Base-by-base conservation (phyloP, 30 jellyfish, hydroid and myxozoan species). In the Turritopsis dohrnii region DNA sequence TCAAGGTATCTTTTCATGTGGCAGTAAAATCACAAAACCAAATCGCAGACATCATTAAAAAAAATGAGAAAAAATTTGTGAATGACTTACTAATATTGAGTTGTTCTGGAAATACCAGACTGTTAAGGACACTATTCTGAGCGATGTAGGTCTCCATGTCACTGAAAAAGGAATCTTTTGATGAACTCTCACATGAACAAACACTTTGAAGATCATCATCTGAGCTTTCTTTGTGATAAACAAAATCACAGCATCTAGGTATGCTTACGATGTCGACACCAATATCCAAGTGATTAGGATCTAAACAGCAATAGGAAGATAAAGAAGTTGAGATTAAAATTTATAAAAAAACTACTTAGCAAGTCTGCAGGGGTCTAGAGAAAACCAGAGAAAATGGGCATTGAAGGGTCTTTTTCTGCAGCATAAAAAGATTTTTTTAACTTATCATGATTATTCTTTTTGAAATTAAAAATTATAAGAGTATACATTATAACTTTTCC, bases 61-160 rank as follows among this genome's bases (percentile, higher is more conserved):
- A 60, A 18, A n/a, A 7, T 19, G 77, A 7, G 30, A 19, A 7
- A 27, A 1, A 69, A 69, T 69, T n/a, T 69, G 22, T 18, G 16
- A 69, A 69, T n/a, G 30, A 69, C 97, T 25, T 93, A 93, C 98
- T 85, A 74, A 84, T 90, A 82, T 93, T 93, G 60, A 93, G 89
- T 22, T 89, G 86, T 23, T 87, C 96, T 21, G 98, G 98, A 21
- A 80, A 21, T 23, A 93, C 96, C 66, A 81, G 52, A 60, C 85
- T 88, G 29, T 84, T 65, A 29, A 93, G 86, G n/a, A 86, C 81
- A 18, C 71, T 79, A 65, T 89, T 75, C 53, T 85, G 92, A 5
- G 96, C 98, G n/a, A 93, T 81, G 8, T 86, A 71, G 72, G 90
- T 85, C n/a, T 93, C 98, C 31, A 83, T 82, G 72, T 93, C 98